Evolutionary conservation across 92 coral and sea anemone genomes (phyloP).

Genomic region (Porites divaricata): DNA sequence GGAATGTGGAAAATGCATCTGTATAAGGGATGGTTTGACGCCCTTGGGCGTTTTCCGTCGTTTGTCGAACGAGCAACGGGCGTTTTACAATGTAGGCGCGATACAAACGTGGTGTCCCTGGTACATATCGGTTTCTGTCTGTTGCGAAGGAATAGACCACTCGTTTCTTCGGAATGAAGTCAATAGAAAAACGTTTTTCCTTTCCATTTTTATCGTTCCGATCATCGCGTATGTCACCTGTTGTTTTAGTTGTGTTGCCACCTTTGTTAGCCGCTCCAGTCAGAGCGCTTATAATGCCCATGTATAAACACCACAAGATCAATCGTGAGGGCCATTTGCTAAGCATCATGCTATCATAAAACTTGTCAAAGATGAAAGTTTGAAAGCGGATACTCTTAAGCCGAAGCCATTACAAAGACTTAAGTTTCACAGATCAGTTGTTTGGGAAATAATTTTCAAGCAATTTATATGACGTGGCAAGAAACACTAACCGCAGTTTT

Average conservation of each 20-base stretch:
- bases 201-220: constrained; percentile 2
- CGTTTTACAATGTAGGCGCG: constrained; percentile 35
- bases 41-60: constrained; percentile 18
- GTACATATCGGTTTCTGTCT: constrained; percentile 58
- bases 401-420: background rate
- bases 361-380: background rate
- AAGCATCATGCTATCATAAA: constrained; percentile 3
- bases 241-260: constrained; percentile 40
- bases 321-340: background rate
- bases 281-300: background rate
- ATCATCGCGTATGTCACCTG: constrained; percentile 24
- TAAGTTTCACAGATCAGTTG: background rate
- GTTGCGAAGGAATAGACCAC: constrained; percentile 68
- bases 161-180: constrained; percentile 30
- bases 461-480: constrained; percentile 36
- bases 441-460: background rate
- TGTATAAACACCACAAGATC: background rate
- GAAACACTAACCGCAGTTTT: background rate
- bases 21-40: constrained; percentile 46
- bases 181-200: constrained; percentile 39
- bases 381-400: background rate
- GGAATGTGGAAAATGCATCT: constrained; percentile 16
- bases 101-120: constrained; percentile 37
- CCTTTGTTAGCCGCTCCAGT: constrained; percentile 33
- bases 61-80: constrained; percentile 24